These are phyloP conservation scores for Cheilosia urbana DNA, from an alignment of 2,888 invertebrate genomes.

Conservation along the genomic window DNA sequence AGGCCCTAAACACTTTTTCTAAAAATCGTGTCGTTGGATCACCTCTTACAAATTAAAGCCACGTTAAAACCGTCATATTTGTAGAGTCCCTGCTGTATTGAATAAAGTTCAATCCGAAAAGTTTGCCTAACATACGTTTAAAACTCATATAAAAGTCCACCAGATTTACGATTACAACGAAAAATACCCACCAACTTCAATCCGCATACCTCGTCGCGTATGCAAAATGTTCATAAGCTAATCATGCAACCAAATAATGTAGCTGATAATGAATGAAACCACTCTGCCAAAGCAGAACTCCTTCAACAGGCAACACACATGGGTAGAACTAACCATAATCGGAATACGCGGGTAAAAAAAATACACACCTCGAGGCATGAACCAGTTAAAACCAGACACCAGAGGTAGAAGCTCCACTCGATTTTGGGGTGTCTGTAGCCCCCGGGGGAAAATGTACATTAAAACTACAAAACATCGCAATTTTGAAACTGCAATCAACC, in stretches of 20 bases:
- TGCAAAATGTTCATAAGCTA: neutral
- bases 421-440: slow-evolving; percentile 63
- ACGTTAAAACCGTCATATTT: no score
- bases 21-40: no score
- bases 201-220: neutral
- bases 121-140: no score
- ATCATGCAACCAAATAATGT: neutral
- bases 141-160: no score
- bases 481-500: slow-evolving; percentile 67
- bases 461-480: slow-evolving; percentile 53
- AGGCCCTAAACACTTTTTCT: no score
- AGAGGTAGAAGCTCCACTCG: slow-evolving; percentile 22
- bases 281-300: slow-evolving; percentile 8
- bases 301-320: neutral
- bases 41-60: no score
- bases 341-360: slow-evolving; percentile 30
- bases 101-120: no score
- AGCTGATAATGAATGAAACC: slow-evolving; percentile 40
- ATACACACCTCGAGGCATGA: slow-evolving; percentile 15
- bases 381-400: slow-evolving; percentile 18
- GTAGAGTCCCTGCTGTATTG: no score
- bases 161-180: no score
- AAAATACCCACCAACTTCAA: neutral
- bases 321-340: slow-evolving; percentile 44
- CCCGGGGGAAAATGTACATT: slow-evolving; percentile 17